phyloP scores from a whole-genome alignment of 2,888 invertebrate species.

The Tipula lateralis region DNA sequence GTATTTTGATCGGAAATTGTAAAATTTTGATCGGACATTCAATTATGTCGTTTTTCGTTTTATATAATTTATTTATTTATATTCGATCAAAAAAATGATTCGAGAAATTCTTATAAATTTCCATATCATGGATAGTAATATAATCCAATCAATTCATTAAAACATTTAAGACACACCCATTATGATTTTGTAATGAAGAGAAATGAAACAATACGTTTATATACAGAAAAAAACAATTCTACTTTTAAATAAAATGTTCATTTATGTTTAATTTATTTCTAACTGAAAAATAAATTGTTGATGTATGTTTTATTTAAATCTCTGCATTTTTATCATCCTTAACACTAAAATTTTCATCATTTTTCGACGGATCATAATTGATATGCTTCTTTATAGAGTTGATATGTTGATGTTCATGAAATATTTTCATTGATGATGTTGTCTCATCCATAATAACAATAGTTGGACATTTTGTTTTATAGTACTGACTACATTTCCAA shows the following conservation, averaged over 20 bases:
- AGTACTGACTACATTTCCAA: constrained; percentile 50
- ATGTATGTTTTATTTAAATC: not conserved
- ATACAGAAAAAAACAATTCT: not conserved
- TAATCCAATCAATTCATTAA: not conserved
- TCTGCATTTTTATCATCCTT: not conserved
- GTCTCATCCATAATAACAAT: constrained; percentile 49
- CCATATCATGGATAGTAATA: not conserved
- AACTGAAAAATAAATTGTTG: not conserved
- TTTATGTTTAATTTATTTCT: not conserved
- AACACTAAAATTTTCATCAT: not conserved
- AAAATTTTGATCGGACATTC: not conserved
- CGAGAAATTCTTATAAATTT: not conserved
- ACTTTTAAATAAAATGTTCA: not conserved
- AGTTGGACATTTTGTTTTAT: constrained; percentile 49
- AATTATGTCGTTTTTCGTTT: not conserved
- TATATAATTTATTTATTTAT: no score
- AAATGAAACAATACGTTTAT: no score
- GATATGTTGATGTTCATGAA: constrained; percentile 47
- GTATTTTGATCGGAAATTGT: not conserved
- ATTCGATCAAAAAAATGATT: no score
- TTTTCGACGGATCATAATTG: not conserved
- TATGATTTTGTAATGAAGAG: not conserved
- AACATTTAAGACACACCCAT: no score
- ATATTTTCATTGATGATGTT: constrained; percentile 44
- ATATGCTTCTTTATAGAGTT: constrained; percentile 33